Base-by-base conservation (phyloP, 1,140 invertebrate genomes). In the Ostrea denselamellosa region DNA sequence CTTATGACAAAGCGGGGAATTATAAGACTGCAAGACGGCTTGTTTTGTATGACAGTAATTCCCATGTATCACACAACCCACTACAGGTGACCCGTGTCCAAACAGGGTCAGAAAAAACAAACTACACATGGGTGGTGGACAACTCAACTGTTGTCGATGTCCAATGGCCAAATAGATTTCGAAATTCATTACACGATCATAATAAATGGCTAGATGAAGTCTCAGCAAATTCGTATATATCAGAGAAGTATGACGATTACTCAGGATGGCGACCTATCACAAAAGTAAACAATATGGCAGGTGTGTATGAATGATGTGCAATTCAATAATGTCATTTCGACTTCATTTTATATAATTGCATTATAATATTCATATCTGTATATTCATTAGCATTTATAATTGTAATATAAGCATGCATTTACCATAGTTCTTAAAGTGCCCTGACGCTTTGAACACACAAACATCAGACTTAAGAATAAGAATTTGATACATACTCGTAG, bases 1-100 rank as follows among this genome's bases (percentile, higher is more conserved):
- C 87, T 34, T 87, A 85, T 84, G 91, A 92, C 82, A 86, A 86
- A 8, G 91, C 90, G 51, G 88, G 89, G 19, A 92, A 92, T 84
- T 8, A 68, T 14, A 90, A 89, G 85, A 88, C 86, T 51, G 87
- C 88, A 0, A 56, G 91, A 22, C 83, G 85, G 51, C 28, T 92
- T 4, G 56, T 92, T 51, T 54, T 91, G 8, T 90, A 86, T 53
- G 90, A 90, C 86, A 83, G 85, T 17, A 14, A 14, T 8, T 88
- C 91, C 0, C 54, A 22, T 5, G 86, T 90, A 8, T 77, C 81
- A 25, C 14, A 17, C 1, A 56, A 53, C 2, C 4, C 62, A 8
- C 56, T n/a, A 0, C 77, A 71, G 28, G 8, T 25, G 83, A 58
- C 89, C 0, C 54, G 85, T 53, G 85, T 87, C 9, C 89, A 87